Percentiles rank a stretch among this genome's conserved stretches.
phyloP scores from a whole-genome alignment of 2,113 vertebrate species.

The Hyperopisus bebe region DNA sequence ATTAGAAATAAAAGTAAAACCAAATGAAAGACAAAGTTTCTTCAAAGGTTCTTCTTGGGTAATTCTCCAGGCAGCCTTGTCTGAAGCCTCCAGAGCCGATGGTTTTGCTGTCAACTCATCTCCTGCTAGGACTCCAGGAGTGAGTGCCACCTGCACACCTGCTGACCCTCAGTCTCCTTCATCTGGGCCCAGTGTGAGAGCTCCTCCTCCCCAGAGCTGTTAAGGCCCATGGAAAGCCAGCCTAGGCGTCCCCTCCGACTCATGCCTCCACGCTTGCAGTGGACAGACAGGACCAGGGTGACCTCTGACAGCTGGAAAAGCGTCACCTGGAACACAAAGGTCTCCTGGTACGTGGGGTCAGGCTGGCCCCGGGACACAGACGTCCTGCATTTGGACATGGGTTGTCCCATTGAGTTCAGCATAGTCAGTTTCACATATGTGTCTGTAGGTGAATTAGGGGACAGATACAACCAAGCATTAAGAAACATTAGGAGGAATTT shows the following conservation, averaged over 20 bases:
- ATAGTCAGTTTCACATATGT: constrained; percentile 92
- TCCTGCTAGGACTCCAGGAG: constrained; percentile 71
- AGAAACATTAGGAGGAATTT: background rate
- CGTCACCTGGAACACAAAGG: constrained; percentile 92
- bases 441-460: constrained; percentile 54
- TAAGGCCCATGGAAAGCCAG: constrained; percentile 88
- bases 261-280: constrained; percentile 84
- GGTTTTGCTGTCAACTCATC: background rate
- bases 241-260: constrained; percentile 87
- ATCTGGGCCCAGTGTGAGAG: constrained; percentile 91
- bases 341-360: constrained; percentile 93
- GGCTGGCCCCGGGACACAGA: constrained; percentile 87
- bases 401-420: constrained; percentile 94
- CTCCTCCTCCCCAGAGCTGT: constrained; percentile 90
- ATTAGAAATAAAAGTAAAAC: background rate
- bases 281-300: constrained; percentile 86
- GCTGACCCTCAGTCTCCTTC: constrained; percentile 90
- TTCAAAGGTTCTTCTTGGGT: background rate
- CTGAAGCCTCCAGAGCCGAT: background rate
- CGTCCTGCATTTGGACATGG: constrained; percentile 96
- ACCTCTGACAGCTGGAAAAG: constrained; percentile 96
- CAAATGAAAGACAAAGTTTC: background rate
- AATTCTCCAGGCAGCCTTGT: background rate
- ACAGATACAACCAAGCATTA: background rate
- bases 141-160: constrained; percentile 91